Conservation (phyloP, 2,113 vertebrate species). For the Nannobrachium achirus region DNA sequence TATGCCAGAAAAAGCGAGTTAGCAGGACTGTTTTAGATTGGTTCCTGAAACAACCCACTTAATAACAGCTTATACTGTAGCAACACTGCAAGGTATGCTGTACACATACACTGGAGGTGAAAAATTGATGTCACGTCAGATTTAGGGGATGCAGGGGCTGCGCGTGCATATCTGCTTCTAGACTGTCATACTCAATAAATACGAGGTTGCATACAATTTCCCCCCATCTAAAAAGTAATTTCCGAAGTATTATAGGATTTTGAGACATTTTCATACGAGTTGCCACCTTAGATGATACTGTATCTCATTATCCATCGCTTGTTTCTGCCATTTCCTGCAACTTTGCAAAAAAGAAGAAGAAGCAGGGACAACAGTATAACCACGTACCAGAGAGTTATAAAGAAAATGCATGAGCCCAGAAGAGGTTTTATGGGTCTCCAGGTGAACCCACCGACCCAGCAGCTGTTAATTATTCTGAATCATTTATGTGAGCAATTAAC, state of each 20-base stretch:
- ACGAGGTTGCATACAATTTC: neutral
- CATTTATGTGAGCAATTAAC: constrained; percentile 17
- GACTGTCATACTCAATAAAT: constrained; percentile 3
- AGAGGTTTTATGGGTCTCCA: constrained; percentile 9
- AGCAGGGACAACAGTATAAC: neutral
- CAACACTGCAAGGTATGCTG: constrained; percentile 1
- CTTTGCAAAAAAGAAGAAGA: constrained; percentile 14
- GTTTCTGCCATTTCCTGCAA: constrained; percentile 45
- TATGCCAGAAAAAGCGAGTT: too few species aligned
- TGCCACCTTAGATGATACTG: constrained; percentile 19
- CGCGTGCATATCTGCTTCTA: neutral
- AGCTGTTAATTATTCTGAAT: constrained; percentile 18
- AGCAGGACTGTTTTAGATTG: neutral
- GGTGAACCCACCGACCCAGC: constrained; percentile 3
- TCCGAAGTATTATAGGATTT: constrained; percentile 24
- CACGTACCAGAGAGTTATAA: constrained; percentile 13
- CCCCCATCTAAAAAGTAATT: neutral
- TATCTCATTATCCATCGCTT: constrained; percentile 48
- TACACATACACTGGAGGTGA: neutral
- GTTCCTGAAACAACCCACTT: constrained; percentile 13
- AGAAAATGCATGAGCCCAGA: constrained; percentile 5
- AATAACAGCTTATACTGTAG: neutral
- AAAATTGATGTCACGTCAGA: neutral
- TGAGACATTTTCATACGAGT: constrained; percentile 37
- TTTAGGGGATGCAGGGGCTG: neutral